Percentiles rank a stretch among this genome's conserved stretches.
phyloP scores from a whole-genome alignment of 2,113 vertebrate genomes.

The Sander vitreus region DNA sequence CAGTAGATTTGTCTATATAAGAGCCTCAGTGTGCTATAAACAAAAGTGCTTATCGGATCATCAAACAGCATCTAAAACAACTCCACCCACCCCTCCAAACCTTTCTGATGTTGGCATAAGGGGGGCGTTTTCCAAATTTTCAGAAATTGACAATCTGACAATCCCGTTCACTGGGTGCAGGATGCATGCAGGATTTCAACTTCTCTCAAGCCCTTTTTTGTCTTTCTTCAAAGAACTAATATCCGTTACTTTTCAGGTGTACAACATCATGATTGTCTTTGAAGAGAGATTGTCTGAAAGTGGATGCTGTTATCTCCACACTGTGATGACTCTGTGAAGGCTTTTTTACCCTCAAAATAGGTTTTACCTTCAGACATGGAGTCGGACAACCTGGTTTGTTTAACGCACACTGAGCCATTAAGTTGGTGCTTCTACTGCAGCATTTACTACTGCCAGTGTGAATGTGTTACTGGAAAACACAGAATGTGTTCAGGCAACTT shows the following conservation, averaged over 20 bases:
- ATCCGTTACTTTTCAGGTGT: background rate
- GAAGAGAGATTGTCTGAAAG: background rate
- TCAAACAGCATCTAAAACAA: background rate
- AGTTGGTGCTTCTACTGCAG: background rate
- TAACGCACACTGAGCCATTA: background rate
- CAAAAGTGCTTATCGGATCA: background rate
- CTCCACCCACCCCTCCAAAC: too few relatives aligned
- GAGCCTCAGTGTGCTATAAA: background rate
- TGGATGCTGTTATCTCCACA: background rate
- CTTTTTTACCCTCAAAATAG: background rate
- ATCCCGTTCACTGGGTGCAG: background rate
- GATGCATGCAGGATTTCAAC: background rate
- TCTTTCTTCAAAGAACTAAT: background rate
- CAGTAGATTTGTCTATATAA: background rate
- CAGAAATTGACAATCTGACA: background rate
- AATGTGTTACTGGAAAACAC: constrained; percentile 27
- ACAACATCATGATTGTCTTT: background rate
- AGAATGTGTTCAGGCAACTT: constrained; percentile 33
- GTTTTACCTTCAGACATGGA: background rate
- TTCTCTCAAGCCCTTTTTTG: background rate
- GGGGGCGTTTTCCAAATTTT: background rate
- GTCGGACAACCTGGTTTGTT: background rate
- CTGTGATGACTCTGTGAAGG: background rate
- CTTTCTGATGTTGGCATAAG: background rate
- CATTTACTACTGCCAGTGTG: background rate